phyloP scores from a whole-genome alignment of 2,888 invertebrate species.

The Hypena proboscidalis region DNA sequence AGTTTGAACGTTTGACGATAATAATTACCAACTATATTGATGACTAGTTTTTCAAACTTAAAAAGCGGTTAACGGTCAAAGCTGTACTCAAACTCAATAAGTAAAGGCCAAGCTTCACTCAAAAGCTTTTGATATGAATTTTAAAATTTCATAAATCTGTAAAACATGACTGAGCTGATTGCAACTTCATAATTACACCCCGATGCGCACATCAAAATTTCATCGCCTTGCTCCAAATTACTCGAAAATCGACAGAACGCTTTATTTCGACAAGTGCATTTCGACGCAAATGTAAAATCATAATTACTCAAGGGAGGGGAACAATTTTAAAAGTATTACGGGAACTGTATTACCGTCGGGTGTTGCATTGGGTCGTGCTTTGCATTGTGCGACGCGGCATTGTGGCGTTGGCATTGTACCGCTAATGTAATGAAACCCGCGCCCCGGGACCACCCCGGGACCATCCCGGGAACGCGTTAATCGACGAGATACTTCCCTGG shows the following conservation, averaged over 20 bases:
- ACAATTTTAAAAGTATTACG: conserved; percentile 43
- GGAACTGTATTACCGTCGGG: conserved; percentile 5
- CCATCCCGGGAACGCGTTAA: conserved; percentile 28
- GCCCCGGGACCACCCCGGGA: conserved; percentile 16
- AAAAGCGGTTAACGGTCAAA: background rate
- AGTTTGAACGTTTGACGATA: conserved; percentile 7
- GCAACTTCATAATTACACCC: background rate
- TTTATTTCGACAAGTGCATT: conserved; percentile 24
- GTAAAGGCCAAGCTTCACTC: too few species aligned
- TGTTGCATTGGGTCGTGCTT: conserved; percentile 8
- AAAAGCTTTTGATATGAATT: too few species aligned
- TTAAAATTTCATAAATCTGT: too few species aligned
- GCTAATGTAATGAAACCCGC: conserved; percentile 42
- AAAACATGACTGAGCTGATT: background rate
- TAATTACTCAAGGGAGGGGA: conserved; percentile 35
- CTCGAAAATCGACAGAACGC: conserved; percentile 18
- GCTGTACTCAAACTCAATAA: background rate
- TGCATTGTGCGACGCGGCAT: conserved; percentile 17
- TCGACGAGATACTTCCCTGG: conserved; percentile 30
- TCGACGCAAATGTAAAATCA: conserved; percentile 31
- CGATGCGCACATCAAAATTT: conserved; percentile 32
- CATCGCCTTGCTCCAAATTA: conserved; percentile 15
- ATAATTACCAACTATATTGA: background rate
- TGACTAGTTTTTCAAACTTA: background rate
- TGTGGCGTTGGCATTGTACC: conserved; percentile 30